Base-by-base conservation (phyloP, 2,888 invertebrate species). In the Xylota segnis region DNA sequence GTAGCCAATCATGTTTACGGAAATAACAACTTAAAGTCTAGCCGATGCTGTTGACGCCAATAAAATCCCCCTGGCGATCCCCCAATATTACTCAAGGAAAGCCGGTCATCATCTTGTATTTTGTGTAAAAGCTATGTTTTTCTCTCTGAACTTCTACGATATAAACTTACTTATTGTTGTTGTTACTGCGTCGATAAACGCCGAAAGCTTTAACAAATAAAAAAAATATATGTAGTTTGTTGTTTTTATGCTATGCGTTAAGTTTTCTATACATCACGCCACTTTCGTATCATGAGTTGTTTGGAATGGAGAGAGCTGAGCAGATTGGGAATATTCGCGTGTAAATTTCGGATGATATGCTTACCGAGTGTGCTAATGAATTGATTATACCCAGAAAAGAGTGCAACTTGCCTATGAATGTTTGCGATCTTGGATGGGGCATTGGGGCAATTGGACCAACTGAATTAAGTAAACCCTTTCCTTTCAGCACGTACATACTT, bases 1-100 rank as follows among this genome's bases (percentile, higher is more conserved):
- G 68, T 74, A 50, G 79, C 83, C 83, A 83, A 79, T 79, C 83
- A 50, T 83, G 83, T 79, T 83, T 83, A 83, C 79, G 83, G 83
- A 83, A 83, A 83, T 79, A 43, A 74, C 63, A 68, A 63, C 43
- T 43, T 32, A 47, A 66, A 66, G 71, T 77, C 72, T 66, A 59
- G 71, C 56, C 61, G 61, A 4, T 45, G 40, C 18, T 37, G 12
- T 52, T 34, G 75, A 68, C 52, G 74, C 71, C 54, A 66, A 66
- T 34, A 40, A 77, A 45, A 45, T 34, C 14, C 32, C 10, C 10
- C 61, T 40, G 74, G 34, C 23, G 54, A 29, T 34, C 52, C 18
- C 18, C 14, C 40, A n/a, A 4, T 9, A 54, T 34, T 50, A 43
- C 63, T 63, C 37, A 34, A 32, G 14, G 37, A 54, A 61, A 68